Percentiles rank a stretch among this genome's conserved stretches.
phyloP scores from a whole-genome alignment of 2,888 invertebrate genomes.

The Odontothrips loti region DNA sequence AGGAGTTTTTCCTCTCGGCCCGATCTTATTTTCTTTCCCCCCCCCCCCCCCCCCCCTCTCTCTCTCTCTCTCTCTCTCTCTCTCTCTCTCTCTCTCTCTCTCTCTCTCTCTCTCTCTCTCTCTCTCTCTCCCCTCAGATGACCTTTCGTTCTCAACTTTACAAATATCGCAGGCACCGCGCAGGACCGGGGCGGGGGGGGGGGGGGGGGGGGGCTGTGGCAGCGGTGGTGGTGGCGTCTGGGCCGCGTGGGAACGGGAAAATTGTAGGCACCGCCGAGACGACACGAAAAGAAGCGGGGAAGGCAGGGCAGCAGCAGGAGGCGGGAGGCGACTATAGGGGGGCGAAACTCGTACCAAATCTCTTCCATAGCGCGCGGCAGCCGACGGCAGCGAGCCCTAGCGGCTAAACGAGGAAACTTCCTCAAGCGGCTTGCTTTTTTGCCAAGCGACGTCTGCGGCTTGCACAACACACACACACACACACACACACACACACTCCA shows the following conservation, averaged over 20 bases:
- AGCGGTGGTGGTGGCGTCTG: too few species aligned
- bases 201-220: neutral
- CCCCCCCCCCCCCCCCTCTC: neutral
- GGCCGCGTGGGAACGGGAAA: too few species aligned
- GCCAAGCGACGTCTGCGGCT: neutral
- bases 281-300: neutral
- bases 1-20: neutral
- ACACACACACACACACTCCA: too few species aligned
- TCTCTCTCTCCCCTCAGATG: too few species aligned
- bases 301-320: neutral
- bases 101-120: neutral
- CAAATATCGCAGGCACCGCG: slow-evolving; percentile 15
- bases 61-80: neutral
- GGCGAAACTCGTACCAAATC: neutral
- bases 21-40: neutral
- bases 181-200: neutral
- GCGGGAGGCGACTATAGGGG: neutral
- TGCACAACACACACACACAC: too few species aligned
- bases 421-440: neutral
- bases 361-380: neutral
- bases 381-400: neutral
- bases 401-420: slow-evolving; percentile 11
- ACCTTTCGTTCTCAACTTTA: neutral
- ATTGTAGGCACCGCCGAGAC: too few species aligned
- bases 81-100: neutral